Percentiles rank a stretch among this genome's conserved stretches.
Evolutionary conservation across 2,888 invertebrate species (phyloP).

Genomic region (Thereva unica): DNA sequence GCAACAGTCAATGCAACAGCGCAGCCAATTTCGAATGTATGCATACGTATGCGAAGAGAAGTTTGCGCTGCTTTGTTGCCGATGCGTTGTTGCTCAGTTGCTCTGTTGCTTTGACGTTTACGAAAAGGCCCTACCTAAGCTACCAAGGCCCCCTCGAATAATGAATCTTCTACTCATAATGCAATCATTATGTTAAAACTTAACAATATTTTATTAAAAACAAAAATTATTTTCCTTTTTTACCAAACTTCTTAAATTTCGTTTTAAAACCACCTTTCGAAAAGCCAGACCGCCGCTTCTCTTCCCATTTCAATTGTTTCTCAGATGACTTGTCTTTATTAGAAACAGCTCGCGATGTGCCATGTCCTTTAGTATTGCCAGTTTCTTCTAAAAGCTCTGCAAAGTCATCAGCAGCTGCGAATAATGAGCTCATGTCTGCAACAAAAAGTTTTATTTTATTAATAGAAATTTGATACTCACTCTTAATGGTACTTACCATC

Average conservation of each 20-base stretch:
- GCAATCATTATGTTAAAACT: too few relatives aligned
- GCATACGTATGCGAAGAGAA: too few relatives aligned
- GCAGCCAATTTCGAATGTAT: too few relatives aligned
- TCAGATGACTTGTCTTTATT: conserved; percentile 77
- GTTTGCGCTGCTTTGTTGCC: too few relatives aligned
- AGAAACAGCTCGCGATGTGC: conserved; percentile 70
- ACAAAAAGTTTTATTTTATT: conserved; percentile 11
- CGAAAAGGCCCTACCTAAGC: too few relatives aligned
- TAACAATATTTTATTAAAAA: not conserved
- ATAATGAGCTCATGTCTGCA: conserved; percentile 66
- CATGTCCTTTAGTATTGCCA: conserved; percentile 67
- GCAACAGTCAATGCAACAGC: too few relatives aligned
- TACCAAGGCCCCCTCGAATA: too few relatives aligned
- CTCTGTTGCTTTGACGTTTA: too few relatives aligned
- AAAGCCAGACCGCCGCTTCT: conserved; percentile 61
- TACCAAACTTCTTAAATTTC: conserved; percentile 28
- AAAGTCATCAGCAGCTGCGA: conserved; percentile 88
- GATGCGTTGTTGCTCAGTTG: too few relatives aligned
- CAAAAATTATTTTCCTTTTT: conserved; percentile 13
- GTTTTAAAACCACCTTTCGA: conserved; percentile 36
- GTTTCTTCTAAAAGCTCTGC: conserved; percentile 85
- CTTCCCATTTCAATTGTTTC: conserved; percentile 84
- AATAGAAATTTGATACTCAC: not conserved
- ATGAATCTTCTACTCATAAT: too few relatives aligned
- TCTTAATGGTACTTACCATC: conserved; percentile 47